phyloP scores from a whole-genome alignment of 2,888 invertebrate genomes.

The Dexiosoma caninum region DNA sequence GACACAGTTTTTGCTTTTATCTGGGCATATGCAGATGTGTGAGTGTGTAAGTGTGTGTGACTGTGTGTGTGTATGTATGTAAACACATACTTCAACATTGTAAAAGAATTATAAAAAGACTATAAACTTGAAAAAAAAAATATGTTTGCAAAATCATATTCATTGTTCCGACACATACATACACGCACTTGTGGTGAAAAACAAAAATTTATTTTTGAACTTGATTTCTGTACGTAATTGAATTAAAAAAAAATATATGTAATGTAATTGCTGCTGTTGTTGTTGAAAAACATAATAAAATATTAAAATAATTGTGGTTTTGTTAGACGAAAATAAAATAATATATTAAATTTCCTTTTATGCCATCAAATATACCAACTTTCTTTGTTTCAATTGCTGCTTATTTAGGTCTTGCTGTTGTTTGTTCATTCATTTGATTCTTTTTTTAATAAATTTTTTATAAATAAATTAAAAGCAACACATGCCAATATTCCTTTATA shows the following conservation, averaged over 20 bases:
- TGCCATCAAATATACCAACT: conserved; percentile 33
- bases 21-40: conserved; percentile 12
- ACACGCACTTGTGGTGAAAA: neutral
- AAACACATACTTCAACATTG: neutral
- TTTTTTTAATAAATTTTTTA: neutral
- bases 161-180: neutral
- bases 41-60: neutral
- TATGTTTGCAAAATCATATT: neutral
- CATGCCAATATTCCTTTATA: conserved; percentile 26
- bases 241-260: conserved; percentile 39
- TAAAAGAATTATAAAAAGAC: conserved; percentile 18
- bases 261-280: neutral
- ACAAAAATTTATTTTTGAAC: conserved; percentile 44
- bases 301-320: conserved; percentile 38
- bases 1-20: conserved; percentile 25
- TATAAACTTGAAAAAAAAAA: conserved; percentile 41
- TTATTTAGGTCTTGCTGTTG: conserved; percentile 14
- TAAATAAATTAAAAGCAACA: conserved; percentile 36
- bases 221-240: conserved; percentile 49
- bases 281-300: conserved; percentile 35
- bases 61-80: neutral
- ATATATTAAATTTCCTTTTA: conserved; percentile 14
- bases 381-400: conserved; percentile 23
- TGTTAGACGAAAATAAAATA: neutral
- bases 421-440: neutral